These are phyloP conservation scores for Acronicta psi DNA, from an alignment of 2,888 invertebrate species.

Conservation along the genomic window DNA sequence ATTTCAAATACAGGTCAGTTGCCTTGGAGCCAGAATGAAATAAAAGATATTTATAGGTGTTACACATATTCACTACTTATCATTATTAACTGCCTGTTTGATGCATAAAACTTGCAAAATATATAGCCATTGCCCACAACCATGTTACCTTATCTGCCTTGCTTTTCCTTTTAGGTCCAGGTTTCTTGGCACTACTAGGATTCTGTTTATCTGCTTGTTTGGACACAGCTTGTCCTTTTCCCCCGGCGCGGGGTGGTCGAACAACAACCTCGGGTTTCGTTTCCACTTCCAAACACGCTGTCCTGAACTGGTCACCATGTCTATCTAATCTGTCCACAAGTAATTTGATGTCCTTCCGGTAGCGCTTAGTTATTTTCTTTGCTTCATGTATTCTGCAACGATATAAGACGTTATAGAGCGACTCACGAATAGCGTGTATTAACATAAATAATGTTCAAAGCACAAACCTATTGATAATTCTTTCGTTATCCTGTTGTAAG, in stretches of 20 bases:
- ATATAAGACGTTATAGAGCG: conserved; percentile 52
- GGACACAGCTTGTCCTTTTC: conserved; percentile 67
- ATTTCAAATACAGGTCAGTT: too few relatives aligned
- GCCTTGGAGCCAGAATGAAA: too few relatives aligned
- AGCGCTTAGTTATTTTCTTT: conserved; percentile 91
- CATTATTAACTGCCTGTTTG: too few relatives aligned
- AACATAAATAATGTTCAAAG: conserved; percentile 56
- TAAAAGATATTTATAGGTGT: too few relatives aligned
- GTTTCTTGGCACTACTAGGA: conserved; percentile 73
- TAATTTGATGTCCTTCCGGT: conserved; percentile 91
- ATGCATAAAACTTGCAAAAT: background rate
- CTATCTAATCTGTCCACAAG: conserved; percentile 91
- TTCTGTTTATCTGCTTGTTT: conserved; percentile 78
- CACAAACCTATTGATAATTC: conserved; percentile 90
- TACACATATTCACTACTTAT: too few relatives aligned
- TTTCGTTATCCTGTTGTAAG: conserved; percentile 93
- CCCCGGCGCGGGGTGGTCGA: conserved; percentile 64
- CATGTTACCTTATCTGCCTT: conserved; percentile 88
- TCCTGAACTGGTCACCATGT: conserved; percentile 92
- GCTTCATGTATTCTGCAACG: conserved; percentile 91
- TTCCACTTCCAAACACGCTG: conserved; percentile 89
- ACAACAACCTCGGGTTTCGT: conserved; percentile 75
- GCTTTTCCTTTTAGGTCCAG: conserved; percentile 88
- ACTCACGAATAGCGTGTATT: conserved; percentile 46
- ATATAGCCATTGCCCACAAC: too few relatives aligned